Evolutionary conservation across 2,888 invertebrate genomes (phyloP).

Genomic region (Thyatira batis): DNA sequence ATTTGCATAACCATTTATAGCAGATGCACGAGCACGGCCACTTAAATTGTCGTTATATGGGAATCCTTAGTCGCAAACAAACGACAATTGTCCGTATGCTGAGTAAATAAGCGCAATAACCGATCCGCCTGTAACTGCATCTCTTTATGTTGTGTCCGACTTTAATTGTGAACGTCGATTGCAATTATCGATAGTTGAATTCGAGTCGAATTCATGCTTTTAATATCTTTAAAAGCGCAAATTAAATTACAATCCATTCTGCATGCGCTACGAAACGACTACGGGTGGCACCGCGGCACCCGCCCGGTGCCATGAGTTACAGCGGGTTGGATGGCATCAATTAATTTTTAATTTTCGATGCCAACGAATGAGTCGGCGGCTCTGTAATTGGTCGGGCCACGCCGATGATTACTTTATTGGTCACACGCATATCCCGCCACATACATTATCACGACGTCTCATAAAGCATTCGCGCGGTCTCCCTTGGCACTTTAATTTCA

Average conservation of each 20-base stretch:
- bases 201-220: background rate
- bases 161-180: constrained; percentile 37
- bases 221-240: constrained; percentile 50
- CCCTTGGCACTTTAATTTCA: constrained; percentile 53
- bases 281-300: constrained; percentile 30
- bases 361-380: constrained; percentile 63
- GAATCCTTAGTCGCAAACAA: constrained; percentile 42
- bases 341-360: constrained; percentile 77
- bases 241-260: constrained; percentile 75
- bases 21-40: constrained; percentile 55
- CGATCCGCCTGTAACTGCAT: background rate
- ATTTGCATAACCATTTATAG: constrained; percentile 65
- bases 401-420: constrained; percentile 78
- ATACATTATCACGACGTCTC: constrained; percentile 30
- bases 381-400: constrained; percentile 68
- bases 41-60: constrained; percentile 60
- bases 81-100: constrained; percentile 41
- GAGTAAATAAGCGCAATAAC: constrained; percentile 12
- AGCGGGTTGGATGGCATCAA: constrained; percentile 60
- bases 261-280: constrained; percentile 58
- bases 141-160: constrained; percentile 11
- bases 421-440: constrained; percentile 49
- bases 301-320: constrained; percentile 39
- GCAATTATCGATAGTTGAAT: constrained; percentile 8
- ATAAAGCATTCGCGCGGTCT: constrained; percentile 50